A percentile compares a stretch with the other conserved stretches of the same genome.
Conservation (phyloP, 2,113 vertebrate species). For the Vulpes lagopus region DNA sequence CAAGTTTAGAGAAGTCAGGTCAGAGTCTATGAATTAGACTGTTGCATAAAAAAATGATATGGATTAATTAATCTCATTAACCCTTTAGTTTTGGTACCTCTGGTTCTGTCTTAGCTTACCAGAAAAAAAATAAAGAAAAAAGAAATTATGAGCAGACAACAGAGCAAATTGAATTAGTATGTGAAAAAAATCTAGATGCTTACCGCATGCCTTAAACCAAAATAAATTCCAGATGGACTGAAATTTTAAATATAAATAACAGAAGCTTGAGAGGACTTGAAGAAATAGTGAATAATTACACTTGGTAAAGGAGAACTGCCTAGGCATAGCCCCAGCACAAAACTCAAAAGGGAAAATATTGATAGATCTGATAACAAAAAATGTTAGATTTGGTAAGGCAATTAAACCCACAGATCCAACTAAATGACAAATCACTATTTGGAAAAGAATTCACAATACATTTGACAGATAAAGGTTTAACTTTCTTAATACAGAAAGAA, state of each 20-base stretch:
- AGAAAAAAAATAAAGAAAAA: neutral
- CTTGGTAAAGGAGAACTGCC: conserved; percentile 50
- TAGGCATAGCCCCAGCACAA: neutral
- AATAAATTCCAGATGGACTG: conserved; percentile 74
- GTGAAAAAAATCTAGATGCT: conserved; percentile 47
- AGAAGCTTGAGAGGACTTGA: conserved; percentile 59
- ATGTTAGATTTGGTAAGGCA: conserved; percentile 4
- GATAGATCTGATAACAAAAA: conserved; percentile 31
- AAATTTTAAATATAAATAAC: conserved; percentile 75
- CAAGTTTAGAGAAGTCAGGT: neutral
- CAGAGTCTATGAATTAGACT: neutral
- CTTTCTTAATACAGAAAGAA: conserved; percentile 55
- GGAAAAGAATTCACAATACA: conserved; percentile 13
- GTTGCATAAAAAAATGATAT: neutral
- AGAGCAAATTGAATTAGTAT: conserved; percentile 51
- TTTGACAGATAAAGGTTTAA: neutral
- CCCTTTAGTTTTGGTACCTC: neutral
- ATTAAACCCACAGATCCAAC: conserved; percentile 9
- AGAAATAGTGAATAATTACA: conserved; percentile 63
- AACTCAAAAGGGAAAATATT: neutral
- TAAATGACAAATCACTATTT: conserved; percentile 11
- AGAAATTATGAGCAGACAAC: neutral
- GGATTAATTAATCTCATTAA: neutral
- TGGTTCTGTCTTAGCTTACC: neutral
- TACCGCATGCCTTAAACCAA: conserved; percentile 36